Percentiles rank a stretch among this genome's conserved stretches.
phyloP scores from a whole-genome alignment of 2,113 vertebrate species.

The Zosterops pallidus region DNA sequence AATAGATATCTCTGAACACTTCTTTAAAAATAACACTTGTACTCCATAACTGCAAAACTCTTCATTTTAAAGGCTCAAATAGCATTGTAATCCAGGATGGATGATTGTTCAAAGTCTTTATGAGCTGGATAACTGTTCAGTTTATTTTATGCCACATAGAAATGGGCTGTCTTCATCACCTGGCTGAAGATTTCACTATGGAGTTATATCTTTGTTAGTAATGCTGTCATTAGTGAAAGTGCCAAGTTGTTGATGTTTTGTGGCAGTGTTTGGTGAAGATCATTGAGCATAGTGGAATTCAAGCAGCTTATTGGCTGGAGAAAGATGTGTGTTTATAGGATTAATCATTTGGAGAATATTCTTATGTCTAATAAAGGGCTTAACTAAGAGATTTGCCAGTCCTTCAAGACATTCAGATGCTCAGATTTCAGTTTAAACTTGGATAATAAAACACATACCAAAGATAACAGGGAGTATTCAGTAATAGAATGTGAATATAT shows the following conservation, averaged over 20 bases:
- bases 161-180: not conserved
- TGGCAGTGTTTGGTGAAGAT: not conserved
- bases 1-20: not conserved
- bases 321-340: not conserved
- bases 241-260: not conserved
- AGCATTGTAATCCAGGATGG: not conserved
- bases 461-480: not conserved
- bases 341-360: not conserved
- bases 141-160: not conserved
- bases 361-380: not conserved
- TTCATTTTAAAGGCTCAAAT: not conserved
- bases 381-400: not conserved
- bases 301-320: not conserved
- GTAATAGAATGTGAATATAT: not conserved
- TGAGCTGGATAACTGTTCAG: not conserved
- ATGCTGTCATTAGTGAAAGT: not conserved
- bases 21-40: not conserved
- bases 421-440: not conserved
- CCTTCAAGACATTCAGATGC: not conserved
- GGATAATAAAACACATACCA: not conserved
- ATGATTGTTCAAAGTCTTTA: not conserved
- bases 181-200: not conserved
- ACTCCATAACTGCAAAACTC: not conserved
- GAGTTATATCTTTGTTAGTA: not conserved
- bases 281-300: not conserved